Base-by-base conservation (phyloP, 2,888 invertebrate species). In the Pecten maximus region DNA sequence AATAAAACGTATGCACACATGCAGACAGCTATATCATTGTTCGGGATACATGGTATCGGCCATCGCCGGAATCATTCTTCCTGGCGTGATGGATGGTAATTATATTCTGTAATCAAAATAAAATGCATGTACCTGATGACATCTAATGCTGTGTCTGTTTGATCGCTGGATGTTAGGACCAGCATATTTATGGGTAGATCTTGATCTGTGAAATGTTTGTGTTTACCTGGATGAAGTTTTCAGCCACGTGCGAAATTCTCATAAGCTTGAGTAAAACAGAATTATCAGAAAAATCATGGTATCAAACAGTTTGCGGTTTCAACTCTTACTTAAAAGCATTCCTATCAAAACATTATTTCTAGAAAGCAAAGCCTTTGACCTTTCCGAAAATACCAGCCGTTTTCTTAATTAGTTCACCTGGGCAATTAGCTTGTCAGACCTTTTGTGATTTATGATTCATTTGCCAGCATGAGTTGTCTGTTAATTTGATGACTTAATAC, bases 21-120 rank as follows among this genome's bases (percentile, higher is more conserved):
- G 74, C 74, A 74, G 74, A 74, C 74, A 35, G 15, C 74, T 6
- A 23, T 74, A 35, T 74, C 74, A 74, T 74, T 74, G 74, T 74
- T 74, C 74, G 15, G 74, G 35, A 35, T 35, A 35, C 74, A 2
- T 74, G 35, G 74, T 74, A 74, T 35, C 74, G 74, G 74, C 74
- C 74, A 16, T 23, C 8, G 74, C 35, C 35, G 74, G 74, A 74
- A 74, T 74, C 35, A 15, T 74, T 74, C 74, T 35, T 74, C 35
- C 74, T 74, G 15, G 35, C 35, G 74, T 74, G 74, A 74, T 74
- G 74, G 74, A 74, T 74, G 74, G 74, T 74, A 74, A 74, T 74
- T 74, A 74, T 74, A 28, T 74, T 74, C 74, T 35, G 74, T 74
- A 74, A 74, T 74, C 35, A 74, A 74, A 74, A 74, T 74, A 74